Base-by-base conservation (phyloP, 92 coral and sea anemone species). In the Parazoanthus swiftii region DNA sequence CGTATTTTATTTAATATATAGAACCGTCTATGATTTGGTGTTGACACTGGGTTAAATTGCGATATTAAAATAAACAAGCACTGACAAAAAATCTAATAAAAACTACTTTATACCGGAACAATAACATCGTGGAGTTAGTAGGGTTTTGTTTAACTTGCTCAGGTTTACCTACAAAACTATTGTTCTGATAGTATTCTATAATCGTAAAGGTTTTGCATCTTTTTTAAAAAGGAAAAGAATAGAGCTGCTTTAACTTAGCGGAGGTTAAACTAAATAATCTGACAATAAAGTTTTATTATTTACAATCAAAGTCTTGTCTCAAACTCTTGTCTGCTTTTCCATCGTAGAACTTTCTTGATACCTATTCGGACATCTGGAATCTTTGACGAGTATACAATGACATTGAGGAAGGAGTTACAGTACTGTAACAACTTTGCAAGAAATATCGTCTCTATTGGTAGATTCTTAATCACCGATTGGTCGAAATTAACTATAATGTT, bases 391-490 rank as follows among this genome's bases (percentile, higher is more conserved):
- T 82, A 82, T 10, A 82, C 77, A 25, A 82, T n/a, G 38, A 82
- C 77, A 72, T 82, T 82, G 18, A 82, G 76, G 37, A 82, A 82
- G 23, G 86, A 82, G 59, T 82, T 82, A 42, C 86, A 58, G 38
- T 82, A 82, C 18, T 82, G 86, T 43, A 82, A 67, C 23, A 82
- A 15, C 76, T 82, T 82, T 38, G 86, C 86, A 43, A 82, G 65
- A 67, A 66, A 82, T 66, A 82, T 65, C 35, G 44, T 74, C 59
- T 82, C 86, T 67, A 82, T 39, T 11, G 86, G 86, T 26, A 67
- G 33, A 16, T 46, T 70, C 23, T 67, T 46, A 46, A 82, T 42
- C 38, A 67, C 59, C 1, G 77, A 82, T 82, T 82, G 76, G 86
- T 82, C 77, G 9, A 82, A 66, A 36, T 82, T 82, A 8, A 82